phyloP scores from a whole-genome alignment of 2,113 vertebrate species.

The Dolichotis patagonum region DNA sequence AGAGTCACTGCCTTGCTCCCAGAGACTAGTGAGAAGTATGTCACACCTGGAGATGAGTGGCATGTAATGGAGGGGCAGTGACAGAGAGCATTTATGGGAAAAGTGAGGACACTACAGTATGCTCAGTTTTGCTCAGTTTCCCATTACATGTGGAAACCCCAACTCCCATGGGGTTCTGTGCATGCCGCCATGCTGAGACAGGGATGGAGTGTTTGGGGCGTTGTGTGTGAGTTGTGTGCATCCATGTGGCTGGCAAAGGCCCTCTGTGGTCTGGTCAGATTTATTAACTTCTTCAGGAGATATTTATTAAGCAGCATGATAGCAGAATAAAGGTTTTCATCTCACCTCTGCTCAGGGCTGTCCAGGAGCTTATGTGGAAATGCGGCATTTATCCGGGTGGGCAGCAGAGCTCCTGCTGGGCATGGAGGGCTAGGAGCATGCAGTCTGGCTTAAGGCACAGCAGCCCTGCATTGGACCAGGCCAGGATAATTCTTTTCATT shows the following conservation, averaged over 20 bases:
- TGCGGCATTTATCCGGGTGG: fast-evolving
- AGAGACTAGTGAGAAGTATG: background rate
- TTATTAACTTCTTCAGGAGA: background rate
- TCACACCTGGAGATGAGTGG: fast-evolving
- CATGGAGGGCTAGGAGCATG: fast-evolving
- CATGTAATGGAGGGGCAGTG: background rate
- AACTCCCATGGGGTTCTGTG: background rate
- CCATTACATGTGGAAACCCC: background rate
- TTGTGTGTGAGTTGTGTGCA: background rate
- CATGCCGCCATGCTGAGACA: fast-evolving
- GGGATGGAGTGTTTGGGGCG: background rate
- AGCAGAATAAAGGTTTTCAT: background rate
- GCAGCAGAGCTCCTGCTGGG: background rate
- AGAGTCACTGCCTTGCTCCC: background rate
- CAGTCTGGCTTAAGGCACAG: background rate
- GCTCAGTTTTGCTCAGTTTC: background rate
- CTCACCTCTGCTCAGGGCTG: background rate
- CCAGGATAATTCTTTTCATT: fast-evolving
- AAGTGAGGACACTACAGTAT: background rate
- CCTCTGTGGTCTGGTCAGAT: background rate
- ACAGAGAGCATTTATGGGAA: background rate
- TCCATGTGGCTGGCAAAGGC: background rate
- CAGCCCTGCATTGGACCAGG: background rate
- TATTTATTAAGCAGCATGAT: background rate
- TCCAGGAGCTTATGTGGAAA: fast-evolving